Conservation (phyloP, 1,140 invertebrate genomes). For the Drosophila asahinai region DNA sequence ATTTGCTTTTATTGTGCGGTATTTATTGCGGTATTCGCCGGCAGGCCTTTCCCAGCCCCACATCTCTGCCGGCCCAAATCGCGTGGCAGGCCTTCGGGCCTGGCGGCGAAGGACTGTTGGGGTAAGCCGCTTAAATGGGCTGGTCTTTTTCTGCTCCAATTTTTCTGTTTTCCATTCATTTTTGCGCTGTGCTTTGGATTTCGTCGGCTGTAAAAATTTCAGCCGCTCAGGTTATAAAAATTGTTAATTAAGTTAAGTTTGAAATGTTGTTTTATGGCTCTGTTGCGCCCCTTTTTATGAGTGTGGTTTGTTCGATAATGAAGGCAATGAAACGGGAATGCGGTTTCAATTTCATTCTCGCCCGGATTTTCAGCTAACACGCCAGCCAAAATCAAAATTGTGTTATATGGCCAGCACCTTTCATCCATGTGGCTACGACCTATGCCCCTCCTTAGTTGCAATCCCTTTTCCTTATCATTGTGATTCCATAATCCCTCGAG, state of each 20-base stretch:
- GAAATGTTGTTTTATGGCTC: constrained; percentile 66
- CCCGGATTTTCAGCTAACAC: constrained; percentile 6
- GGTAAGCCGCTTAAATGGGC: constrained; percentile 68
- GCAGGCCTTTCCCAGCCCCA: constrained; percentile 22
- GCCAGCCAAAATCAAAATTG: constrained; percentile 12
- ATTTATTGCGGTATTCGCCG: constrained; percentile 70
- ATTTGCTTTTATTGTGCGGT: constrained; percentile 74
- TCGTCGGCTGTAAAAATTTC: constrained; percentile 49
- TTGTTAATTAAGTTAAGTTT: constrained; percentile 77
- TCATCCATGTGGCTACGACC: neutral
- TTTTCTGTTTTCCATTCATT: constrained; percentile 31
- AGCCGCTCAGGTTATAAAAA: constrained; percentile 57
- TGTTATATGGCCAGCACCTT: neutral
- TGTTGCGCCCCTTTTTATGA: constrained; percentile 45
- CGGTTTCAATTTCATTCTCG: constrained; percentile 33
- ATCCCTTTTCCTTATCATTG: neutral
- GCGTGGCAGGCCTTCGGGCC: constrained; percentile 11
- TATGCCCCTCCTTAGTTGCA: no score
- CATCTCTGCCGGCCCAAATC: constrained; percentile 33
- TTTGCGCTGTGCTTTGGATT: constrained; percentile 44
- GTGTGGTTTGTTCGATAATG: constrained; percentile 34
- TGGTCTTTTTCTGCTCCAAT: constrained; percentile 36
- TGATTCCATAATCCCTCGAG: constrained; percentile 26
- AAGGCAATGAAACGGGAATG: constrained; percentile 39
- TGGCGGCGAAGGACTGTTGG: constrained; percentile 1